Conservation (phyloP, 53 echinoderm and acorn worm species). For the Paracentrotus lividus region DNA sequence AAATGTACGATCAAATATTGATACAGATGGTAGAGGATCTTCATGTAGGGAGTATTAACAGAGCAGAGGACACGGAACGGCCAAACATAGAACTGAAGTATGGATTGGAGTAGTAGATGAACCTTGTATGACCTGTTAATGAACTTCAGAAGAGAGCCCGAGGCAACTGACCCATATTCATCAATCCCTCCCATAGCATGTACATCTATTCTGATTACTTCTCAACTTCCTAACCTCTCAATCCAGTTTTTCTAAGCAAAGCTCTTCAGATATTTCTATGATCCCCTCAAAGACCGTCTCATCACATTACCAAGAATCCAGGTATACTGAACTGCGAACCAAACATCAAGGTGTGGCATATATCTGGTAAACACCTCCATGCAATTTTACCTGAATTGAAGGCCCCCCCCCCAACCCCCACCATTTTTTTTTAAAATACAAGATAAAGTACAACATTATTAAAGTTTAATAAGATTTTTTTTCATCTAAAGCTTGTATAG, state of each 20-base stretch:
- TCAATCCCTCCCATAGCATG: neutral
- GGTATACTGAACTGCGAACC: neutral
- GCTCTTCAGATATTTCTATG: neutral
- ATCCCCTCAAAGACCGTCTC: neutral
- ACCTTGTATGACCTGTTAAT: slow-evolving; percentile 1
- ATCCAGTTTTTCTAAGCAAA: neutral
- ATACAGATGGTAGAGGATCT: neutral
- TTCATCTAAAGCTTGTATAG: too few relatives aligned
- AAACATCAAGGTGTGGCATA: too few relatives aligned
- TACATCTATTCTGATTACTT: neutral
- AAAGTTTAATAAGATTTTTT: too few relatives aligned
- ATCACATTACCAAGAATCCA: neutral
- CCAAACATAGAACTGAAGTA: neutral
- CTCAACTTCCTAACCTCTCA: neutral
- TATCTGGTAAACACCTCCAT: too few relatives aligned
- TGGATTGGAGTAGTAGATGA: neutral
- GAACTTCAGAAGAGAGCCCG: neutral
- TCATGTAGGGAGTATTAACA: neutral
- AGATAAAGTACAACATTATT: too few relatives aligned
- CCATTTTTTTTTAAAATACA: too few relatives aligned
- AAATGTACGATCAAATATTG: too few relatives aligned
- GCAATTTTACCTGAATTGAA: too few relatives aligned
- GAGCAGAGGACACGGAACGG: neutral
- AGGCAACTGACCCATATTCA: slow-evolving; percentile 10
- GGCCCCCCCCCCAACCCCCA: too few relatives aligned